phyloP scores from a whole-genome alignment of 2,797 vertebrate species.

The Acanthurus leucopareius region DNA sequence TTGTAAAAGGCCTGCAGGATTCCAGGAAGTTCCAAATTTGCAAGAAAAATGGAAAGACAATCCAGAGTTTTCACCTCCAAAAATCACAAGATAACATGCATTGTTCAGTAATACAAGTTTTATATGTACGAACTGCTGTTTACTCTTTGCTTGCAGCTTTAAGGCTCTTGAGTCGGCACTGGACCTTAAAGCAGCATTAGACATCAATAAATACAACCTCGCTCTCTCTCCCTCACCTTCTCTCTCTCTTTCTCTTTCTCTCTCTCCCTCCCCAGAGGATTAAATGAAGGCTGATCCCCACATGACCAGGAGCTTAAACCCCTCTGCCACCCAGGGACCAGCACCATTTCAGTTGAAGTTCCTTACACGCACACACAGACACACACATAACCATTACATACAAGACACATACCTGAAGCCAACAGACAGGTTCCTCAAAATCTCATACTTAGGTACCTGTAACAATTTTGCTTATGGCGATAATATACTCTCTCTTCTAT shows the following conservation, averaged over 20 bases:
- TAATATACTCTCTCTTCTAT: background rate
- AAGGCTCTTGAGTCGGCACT: conserved; percentile 23
- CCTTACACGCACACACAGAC: conserved; percentile 11
- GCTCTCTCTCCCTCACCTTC: conserved; percentile 27
- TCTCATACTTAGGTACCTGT: background rate
- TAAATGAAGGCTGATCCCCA: conserved; percentile 84
- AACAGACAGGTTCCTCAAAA: background rate
- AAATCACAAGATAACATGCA: background rate
- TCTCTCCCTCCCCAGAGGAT: conserved; percentile 70
- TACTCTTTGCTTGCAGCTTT: conserved; percentile 10
- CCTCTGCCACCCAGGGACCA: conserved; percentile 69
- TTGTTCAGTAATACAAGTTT: background rate
- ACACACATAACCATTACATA: background rate
- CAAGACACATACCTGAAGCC: background rate
- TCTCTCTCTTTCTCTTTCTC: conserved; percentile 32
- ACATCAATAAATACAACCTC: conserved; percentile 48
- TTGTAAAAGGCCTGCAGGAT: background rate
- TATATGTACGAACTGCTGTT: background rate
- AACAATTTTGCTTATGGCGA: background rate
- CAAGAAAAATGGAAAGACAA: background rate
- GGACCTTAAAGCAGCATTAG: conserved; percentile 28
- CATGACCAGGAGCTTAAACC: conserved; percentile 82
- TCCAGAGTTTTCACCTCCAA: background rate
- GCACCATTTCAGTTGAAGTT: conserved; percentile 46
- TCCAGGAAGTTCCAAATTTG: conserved; percentile 1